These are phyloP conservation scores for Achatina immaculata DNA, from an alignment of 1,140 invertebrate species.

Conservation along the genomic window DNA sequence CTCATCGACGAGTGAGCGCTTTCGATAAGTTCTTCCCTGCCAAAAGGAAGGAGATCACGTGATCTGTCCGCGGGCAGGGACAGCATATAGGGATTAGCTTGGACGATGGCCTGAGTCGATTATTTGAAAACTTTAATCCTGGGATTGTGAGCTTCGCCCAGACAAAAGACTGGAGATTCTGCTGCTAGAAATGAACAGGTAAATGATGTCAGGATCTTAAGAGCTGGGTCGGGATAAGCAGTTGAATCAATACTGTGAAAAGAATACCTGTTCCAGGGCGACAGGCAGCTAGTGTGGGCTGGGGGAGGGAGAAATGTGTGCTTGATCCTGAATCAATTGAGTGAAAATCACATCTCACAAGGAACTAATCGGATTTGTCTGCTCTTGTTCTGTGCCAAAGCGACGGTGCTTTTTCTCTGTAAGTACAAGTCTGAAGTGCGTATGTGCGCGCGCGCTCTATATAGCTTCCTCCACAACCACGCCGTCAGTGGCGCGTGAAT, in stretches of 20 bases:
- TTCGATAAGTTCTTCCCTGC: neutral
- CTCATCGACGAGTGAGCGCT: neutral
- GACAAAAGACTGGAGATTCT: slow-evolving; percentile 4
- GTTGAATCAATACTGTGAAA: neutral
- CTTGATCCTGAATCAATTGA: slow-evolving; percentile 1
- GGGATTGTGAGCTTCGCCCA: neutral
- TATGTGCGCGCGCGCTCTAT: neutral
- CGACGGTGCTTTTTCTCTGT: too few relatives aligned
- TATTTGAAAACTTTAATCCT: neutral
- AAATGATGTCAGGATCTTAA: neutral
- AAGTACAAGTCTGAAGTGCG: neutral
- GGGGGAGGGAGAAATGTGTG: neutral
- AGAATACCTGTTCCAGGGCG: neutral
- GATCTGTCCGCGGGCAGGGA: neutral
- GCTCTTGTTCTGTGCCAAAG: neutral
- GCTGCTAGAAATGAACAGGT: neutral
- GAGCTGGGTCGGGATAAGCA: neutral
- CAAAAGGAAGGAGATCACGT: neutral
- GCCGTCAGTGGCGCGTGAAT: too few relatives aligned
- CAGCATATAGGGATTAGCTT: neutral
- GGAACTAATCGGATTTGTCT: neutral
- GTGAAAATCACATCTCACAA: neutral
- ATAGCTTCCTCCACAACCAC: neutral
- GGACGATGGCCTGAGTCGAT: neutral
- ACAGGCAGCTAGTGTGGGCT: neutral